Evolutionary conservation across 1,140 invertebrate species (phyloP), one percentile per base, ranked within the genome.

Genomic region (Pteromalus puparum): DNA sequence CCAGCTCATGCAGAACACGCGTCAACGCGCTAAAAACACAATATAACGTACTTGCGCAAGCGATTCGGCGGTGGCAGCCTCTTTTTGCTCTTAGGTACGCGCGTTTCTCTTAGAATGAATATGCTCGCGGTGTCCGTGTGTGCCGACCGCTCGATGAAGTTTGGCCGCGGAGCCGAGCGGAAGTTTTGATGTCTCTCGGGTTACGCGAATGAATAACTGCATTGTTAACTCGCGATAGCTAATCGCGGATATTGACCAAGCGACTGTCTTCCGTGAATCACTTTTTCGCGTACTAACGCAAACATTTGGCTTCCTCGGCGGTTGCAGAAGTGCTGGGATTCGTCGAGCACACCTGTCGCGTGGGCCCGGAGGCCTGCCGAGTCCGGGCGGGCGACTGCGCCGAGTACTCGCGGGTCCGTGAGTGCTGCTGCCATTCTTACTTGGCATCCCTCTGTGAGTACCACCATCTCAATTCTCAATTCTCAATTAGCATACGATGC

Each of bases 321-420:
- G 83, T 91, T 90, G 81, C 88, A 93, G 95, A 96, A 92, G 93
- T 93, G 34, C 94, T 96, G 87, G 94, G 94, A 26, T 96, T 95
- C 91, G 93, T 96, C 81, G 94, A 95, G 76, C 96, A 96, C 91
- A 95, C 94, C 2, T 96, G 96, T 90, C 95, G 95, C 89, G 88
- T 95, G 82, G 95, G 94, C 65, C 93, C 94, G 48, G 91, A 93
- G 87, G 91, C 93, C 86, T 96, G 95, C 90, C 91, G 92, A 84
- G 93, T 95, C 42, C 90, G 94, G 46, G 94, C 94, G 2, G 92
- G 89, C 65, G 93, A 96, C 91, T 96, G 96, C 89, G 94, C 93
- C 46, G 94, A 95, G 87, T 96, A 96, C 90, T 91, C 92, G 68
- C 93, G 95, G 84, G 88, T 96, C 38, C 90, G 95, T 77, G 94